Percentiles rank a stretch among this genome's conserved stretches.
Conservation (phyloP, 2,113 vertebrate species). For the Coptodon rendalli region DNA sequence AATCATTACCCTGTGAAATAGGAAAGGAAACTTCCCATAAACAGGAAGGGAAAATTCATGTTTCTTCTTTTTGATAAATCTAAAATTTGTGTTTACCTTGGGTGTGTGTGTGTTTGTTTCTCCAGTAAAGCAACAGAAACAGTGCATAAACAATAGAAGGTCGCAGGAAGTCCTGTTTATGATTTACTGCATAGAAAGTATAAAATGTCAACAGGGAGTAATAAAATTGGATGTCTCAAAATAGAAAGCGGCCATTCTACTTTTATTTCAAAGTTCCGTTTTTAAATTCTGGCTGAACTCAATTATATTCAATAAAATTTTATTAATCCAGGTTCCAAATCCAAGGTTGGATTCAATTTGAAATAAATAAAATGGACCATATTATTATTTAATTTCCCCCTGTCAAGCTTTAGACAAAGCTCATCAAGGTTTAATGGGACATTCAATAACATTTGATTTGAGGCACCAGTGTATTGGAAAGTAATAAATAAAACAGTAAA, state of each 20-base stretch:
- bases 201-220: neutral
- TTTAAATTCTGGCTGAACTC: neutral
- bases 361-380: neutral
- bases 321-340: neutral
- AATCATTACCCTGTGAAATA: neutral
- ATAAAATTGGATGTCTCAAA: neutral
- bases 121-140: neutral
- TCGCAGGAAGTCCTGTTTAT: fast-evolving
- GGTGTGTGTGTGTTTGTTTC: fast-evolving
- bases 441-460: neutral
- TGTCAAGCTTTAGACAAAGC: neutral
- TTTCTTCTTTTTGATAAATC: neutral
- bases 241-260: fast-evolving
- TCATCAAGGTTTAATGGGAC: neutral
- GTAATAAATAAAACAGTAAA: neutral
- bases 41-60: neutral
- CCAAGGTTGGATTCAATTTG: neutral
- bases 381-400: fast-evolving
- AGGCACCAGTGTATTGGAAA: neutral
- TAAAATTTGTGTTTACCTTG: fast-evolving
- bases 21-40: neutral
- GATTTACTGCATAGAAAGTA: neutral
- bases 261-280: neutral
- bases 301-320: fast-evolving
- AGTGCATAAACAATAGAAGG: neutral